Conservation (phyloP, 1,140 invertebrate species). For the Drosophila mayri region DNA sequence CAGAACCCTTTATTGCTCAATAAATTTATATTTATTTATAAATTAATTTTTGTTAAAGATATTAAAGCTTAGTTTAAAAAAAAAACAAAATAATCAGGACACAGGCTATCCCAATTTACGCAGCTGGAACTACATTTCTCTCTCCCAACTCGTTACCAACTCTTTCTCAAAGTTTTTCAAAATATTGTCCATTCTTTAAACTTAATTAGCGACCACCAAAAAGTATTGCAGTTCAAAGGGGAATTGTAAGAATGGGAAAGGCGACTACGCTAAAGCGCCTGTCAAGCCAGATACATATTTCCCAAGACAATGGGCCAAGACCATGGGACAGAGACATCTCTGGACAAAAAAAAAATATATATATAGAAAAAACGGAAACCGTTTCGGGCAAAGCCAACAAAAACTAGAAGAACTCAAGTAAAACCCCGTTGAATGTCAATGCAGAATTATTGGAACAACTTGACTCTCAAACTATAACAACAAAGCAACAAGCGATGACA, state of each 20-base stretch:
- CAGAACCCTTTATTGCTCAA: no score
- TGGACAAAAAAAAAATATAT: slow-evolving; percentile 28
- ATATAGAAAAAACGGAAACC: slow-evolving; percentile 36
- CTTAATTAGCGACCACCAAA: slow-evolving; percentile 39
- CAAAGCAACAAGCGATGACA: slow-evolving; percentile 65
- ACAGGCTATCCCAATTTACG: background rate
- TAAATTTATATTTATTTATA: no score
- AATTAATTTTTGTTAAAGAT: no score
- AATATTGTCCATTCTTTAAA: slow-evolving; percentile 15
- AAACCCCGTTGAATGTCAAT: slow-evolving; percentile 75
- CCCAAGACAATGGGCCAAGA: slow-evolving; percentile 53
- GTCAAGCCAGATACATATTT: slow-evolving; percentile 39
- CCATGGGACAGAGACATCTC: slow-evolving; percentile 60
- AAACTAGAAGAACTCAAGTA: slow-evolving; percentile 41
- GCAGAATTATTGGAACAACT: slow-evolving; percentile 82
- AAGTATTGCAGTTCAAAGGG: slow-evolving; percentile 18
- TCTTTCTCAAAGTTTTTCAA: background rate
- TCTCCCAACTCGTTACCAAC: background rate
- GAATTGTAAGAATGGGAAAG: slow-evolving; percentile 29
- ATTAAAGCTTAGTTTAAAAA: no score
- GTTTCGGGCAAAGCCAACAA: slow-evolving; percentile 43
- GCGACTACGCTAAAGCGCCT: slow-evolving; percentile 11
- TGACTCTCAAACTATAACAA: slow-evolving; percentile 71
- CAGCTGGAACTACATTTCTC: no score
- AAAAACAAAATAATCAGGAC: no score